Percentiles rank a stretch among this genome's conserved stretches.
These are phyloP conservation scores for Alouatta palliata DNA, from an alignment of 2,113 vertebrate species.

Conservation along the genomic window DNA sequence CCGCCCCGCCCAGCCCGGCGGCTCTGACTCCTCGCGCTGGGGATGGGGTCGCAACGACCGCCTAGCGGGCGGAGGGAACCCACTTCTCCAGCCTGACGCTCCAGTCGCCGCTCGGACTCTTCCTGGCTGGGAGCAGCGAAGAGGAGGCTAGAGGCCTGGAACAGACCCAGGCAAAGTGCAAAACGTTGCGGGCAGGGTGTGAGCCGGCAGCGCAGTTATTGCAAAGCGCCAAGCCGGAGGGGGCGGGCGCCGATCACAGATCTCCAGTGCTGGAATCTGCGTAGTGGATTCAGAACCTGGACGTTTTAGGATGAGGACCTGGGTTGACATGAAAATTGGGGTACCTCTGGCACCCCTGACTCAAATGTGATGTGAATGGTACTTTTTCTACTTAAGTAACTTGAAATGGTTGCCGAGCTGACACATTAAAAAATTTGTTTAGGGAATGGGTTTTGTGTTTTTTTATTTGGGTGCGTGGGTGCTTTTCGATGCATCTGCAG, in stretches of 20 bases:
- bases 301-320: background rate
- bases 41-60: background rate
- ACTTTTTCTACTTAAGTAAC: constrained; percentile 31
- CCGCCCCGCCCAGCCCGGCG: background rate
- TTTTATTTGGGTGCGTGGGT: background rate
- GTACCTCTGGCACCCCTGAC: background rate
- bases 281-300: background rate
- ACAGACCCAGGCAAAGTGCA: constrained; percentile 58
- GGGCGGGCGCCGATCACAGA: background rate
- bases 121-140: background rate
- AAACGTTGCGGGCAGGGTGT: constrained; percentile 22
- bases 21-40: background rate
- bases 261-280: constrained; percentile 40
- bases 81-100: background rate
- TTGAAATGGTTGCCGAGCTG: background rate
- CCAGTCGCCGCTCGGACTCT: background rate
- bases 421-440: background rate
- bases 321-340: background rate
- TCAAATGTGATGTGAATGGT: background rate
- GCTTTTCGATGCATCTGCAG: background rate
- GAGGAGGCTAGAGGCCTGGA: constrained; percentile 54
- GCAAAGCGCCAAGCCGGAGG: background rate
- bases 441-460: background rate
- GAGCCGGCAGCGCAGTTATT: background rate
- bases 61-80: background rate